Percentiles rank a stretch among this genome's conserved stretches.
Evolutionary conservation across 2,113 vertebrate species (phyloP).

Genomic region (Cinclus mexicanus): DNA sequence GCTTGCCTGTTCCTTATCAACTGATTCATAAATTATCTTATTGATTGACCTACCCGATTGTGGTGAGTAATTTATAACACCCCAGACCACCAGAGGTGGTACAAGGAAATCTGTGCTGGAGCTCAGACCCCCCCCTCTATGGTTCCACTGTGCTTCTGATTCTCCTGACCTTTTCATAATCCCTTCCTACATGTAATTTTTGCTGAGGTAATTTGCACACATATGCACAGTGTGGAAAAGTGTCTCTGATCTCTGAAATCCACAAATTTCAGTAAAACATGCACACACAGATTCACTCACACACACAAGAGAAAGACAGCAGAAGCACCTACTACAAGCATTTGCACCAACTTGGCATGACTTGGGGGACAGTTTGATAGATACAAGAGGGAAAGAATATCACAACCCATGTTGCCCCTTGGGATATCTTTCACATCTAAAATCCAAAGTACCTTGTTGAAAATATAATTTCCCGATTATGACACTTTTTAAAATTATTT

Average conservation of each 20-base stretch:
- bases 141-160: not conserved
- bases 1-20: too few relatives aligned
- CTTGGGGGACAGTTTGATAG: not conserved
- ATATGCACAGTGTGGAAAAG: not conserved
- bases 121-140: too few relatives aligned
- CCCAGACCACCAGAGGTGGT: not conserved
- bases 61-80: too few relatives aligned
- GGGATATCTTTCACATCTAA: not conserved
- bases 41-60: too few relatives aligned
- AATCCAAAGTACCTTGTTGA: not conserved
- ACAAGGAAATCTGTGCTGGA: not conserved
- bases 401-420: not conserved
- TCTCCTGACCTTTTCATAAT: not conserved
- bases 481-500: not conserved
- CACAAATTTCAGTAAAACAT: not conserved
- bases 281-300: accelerated
- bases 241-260: not conserved
- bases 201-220: not conserved
- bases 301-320: not conserved
- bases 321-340: not conserved
- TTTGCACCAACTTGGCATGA: not conserved
- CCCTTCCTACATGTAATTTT: not conserved
- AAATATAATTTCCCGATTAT: not conserved
- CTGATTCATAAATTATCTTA: too few relatives aligned
- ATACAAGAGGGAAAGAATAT: not conserved